A percentile compares a stretch with the other conserved stretches of the same genome.
phyloP scores from a whole-genome alignment of 2,113 vertebrate species.

The Anhinga rufa region DNA sequence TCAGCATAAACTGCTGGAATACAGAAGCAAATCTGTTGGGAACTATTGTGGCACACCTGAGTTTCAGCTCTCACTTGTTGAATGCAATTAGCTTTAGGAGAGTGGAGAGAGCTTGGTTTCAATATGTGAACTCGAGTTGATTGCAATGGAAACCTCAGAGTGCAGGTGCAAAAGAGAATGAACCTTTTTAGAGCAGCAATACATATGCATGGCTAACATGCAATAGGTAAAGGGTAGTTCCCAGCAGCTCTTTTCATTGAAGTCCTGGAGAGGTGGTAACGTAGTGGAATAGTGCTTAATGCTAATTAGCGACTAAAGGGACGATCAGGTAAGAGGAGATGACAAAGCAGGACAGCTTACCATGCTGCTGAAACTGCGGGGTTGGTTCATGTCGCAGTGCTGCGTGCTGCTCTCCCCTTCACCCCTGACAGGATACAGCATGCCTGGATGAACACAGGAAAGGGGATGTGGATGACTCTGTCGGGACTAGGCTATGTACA shows the following conservation, averaged over 20 bases:
- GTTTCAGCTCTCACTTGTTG: not conserved
- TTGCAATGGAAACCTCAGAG: not conserved
- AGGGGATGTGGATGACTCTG: not conserved
- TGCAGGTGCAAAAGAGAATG: not conserved
- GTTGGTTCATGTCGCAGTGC: not conserved
- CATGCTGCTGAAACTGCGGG: not conserved
- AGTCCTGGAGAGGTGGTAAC: no score
- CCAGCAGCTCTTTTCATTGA: not conserved
- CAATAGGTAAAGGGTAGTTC: not conserved
- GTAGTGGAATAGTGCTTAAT: not conserved
- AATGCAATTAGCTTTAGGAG: not conserved
- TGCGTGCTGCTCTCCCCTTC: not conserved
- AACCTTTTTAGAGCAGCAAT: not conserved
- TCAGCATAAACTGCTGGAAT: not conserved
- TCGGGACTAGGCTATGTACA: not conserved
- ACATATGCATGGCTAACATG: no score
- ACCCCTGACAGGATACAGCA: not conserved
- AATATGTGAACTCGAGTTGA: fast-evolving
- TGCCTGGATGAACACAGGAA: not conserved
- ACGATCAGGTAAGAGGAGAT: no score
- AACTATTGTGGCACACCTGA: not conserved
- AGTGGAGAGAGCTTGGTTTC: not conserved
- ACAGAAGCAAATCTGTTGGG: no score
- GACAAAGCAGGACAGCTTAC: not conserved
- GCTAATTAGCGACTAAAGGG: not conserved